These are phyloP conservation scores for Pollenia angustigena DNA, from an alignment of 2,888 invertebrate species.

Conservation along the genomic window DNA sequence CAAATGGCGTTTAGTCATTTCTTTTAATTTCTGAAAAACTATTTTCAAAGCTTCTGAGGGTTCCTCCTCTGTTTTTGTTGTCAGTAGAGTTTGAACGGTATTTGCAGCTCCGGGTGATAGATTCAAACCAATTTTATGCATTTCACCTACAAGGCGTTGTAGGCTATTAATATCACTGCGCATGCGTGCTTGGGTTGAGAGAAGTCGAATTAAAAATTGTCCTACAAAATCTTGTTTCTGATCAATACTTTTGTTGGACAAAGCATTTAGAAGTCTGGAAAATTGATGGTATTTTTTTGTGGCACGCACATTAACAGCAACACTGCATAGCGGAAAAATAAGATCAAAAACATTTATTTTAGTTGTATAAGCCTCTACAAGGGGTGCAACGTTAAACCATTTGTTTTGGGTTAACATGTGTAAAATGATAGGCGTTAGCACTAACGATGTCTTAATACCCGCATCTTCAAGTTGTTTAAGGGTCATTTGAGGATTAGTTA, in stretches of 20 bases:
- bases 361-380: slow-evolving; percentile 82
- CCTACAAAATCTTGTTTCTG: slow-evolving; percentile 86
- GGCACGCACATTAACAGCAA: slow-evolving; percentile 83
- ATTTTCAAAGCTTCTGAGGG: slow-evolving; percentile 72
- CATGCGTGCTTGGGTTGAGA: slow-evolving; percentile 83
- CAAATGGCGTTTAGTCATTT: slow-evolving; percentile 84
- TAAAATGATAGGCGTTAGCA: slow-evolving; percentile 77
- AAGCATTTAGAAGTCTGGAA: slow-evolving; percentile 85
- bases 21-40: slow-evolving; percentile 78
- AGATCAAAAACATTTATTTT: slow-evolving; percentile 85
- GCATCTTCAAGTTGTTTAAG: slow-evolving; percentile 78
- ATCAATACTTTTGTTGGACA: slow-evolving; percentile 84
- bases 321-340: slow-evolving; percentile 84
- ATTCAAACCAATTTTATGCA: slow-evolving; percentile 81
- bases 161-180: slow-evolving; percentile 84
- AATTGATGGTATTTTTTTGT: slow-evolving; percentile 85
- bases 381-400: slow-evolving; percentile 76
- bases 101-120: slow-evolving; percentile 84
- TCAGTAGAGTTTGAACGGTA: slow-evolving; percentile 47
- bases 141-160: slow-evolving; percentile 84
- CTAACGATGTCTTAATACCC: slow-evolving; percentile 78
- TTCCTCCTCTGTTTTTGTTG: slow-evolving; percentile 74
- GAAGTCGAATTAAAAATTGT: slow-evolving; percentile 85
- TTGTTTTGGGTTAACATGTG: slow-evolving; percentile 80
- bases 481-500: slow-evolving; percentile 78